Conservation (phyloP, 2,888 invertebrate species). For the Euplexia lucipara region DNA sequence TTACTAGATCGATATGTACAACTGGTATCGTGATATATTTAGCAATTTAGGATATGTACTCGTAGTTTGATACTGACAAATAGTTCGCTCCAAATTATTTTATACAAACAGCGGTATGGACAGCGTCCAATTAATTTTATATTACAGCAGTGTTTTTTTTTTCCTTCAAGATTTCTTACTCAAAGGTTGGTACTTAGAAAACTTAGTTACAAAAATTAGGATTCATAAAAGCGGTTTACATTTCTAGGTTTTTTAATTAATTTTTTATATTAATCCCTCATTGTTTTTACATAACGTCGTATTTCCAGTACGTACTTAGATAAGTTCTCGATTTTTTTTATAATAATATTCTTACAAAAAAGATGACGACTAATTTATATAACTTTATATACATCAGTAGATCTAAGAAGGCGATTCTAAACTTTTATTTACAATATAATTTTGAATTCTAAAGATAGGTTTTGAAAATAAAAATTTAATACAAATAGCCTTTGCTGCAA, state of each 20-base stretch:
- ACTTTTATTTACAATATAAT: constrained; percentile 76
- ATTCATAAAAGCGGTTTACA: constrained; percentile 55
- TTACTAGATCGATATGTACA: constrained; percentile 77
- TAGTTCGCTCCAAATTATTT: constrained; percentile 40
- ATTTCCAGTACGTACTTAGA: constrained; percentile 59
- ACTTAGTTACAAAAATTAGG: constrained; percentile 57
- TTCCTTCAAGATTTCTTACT: constrained; percentile 38
- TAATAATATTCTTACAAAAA: constrained; percentile 67
- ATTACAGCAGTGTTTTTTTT: constrained; percentile 39
- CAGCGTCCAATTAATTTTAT: constrained; percentile 27
- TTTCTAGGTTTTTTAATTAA: constrained; percentile 42
- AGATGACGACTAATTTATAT: constrained; percentile 69
- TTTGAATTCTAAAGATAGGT: constrained; percentile 66
- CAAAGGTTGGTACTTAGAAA: constrained; percentile 52
- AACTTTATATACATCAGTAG: constrained; percentile 77
- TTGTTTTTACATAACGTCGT: constrained; percentile 52
- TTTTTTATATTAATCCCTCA: constrained; percentile 51
- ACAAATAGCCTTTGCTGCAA: constrained; percentile 65
- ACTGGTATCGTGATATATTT: constrained; percentile 66
- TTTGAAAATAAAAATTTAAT: constrained; percentile 58
- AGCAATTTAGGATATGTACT: constrained; percentile 68
- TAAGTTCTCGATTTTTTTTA: constrained; percentile 56
- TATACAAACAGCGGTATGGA: constrained; percentile 42
- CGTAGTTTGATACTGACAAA: constrained; percentile 31
- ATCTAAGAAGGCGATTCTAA: constrained; percentile 88